Evolutionary conservation across 53 echinoderm and acorn worm species (phyloP), one percentile per base, ranked within the genome.

Genomic region (Paelopatides confundens): DNA sequence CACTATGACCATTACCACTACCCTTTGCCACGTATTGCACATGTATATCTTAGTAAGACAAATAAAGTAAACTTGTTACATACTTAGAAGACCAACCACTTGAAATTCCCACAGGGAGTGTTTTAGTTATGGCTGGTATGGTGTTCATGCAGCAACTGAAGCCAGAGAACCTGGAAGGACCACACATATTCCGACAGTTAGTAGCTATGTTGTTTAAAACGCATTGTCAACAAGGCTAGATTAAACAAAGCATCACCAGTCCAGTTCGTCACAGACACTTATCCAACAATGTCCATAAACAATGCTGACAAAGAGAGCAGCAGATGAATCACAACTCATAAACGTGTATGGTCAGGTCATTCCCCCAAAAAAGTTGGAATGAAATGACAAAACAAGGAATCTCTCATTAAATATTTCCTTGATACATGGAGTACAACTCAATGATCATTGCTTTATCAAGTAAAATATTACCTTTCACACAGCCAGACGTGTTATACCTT

Each of bases 191-290:
- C 46, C 71, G 65, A 23, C 32, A 35, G 62, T 65, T 90, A 48
- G 85, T 85, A n/a, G n/a, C 32, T 36, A 85, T n/a, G 31, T 47
- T 12, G 46, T 90, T 36, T 90, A 14, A 49, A 5, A 40, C 74
- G 43, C 7, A 5, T 74, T 47, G 66, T 66, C 43, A 79, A 51
- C 58, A 43, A 6, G 12, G 63, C 68, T 29, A 38, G 31, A 35
- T 6, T n/a, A 14, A 21, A 50, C 52, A 49, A 78, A 78, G 28
- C 78, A 48, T 52, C 50, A 24, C 33, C 36, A 47, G 28, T 92
- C 62, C 88, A 88, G 33, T 92, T 92, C 77, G 92, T 92, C 33
- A 89, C 93, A 63, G 93, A 92, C 26, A 76, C 37, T 31, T 92
- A 92, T 40, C 89, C 89, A 21, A 71, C 40, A 6, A 46, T 89